Conservation (phyloP, 2,797 vertebrate genomes). For the Onychomys leucogaster region DNA sequence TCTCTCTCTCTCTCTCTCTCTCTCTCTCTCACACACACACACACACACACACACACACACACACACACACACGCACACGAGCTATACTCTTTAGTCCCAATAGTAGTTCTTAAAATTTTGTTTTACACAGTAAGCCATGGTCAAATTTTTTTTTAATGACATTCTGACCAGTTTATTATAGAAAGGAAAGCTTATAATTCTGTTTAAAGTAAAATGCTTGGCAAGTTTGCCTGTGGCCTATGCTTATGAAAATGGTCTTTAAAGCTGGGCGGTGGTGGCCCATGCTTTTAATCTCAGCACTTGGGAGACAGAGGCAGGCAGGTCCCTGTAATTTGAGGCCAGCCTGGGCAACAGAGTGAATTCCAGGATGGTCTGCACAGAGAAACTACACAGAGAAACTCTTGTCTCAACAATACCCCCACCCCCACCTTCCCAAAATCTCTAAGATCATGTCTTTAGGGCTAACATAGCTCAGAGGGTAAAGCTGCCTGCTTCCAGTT, state of each 20-base stretch:
- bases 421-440: background rate
- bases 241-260: constrained; percentile 5
- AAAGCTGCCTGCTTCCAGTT: background rate
- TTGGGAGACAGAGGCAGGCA: background rate
- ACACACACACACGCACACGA: background rate
- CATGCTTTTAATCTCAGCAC: background rate
- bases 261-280: background rate
- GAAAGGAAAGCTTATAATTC: constrained; percentile 14
- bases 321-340: background rate
- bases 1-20: too few species aligned
- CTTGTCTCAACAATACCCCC: background rate
- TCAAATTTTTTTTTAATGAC: background rate
- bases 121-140: background rate
- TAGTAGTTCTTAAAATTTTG: background rate
- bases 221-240: background rate
- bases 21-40: too few species aligned
- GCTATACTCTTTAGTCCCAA: background rate
- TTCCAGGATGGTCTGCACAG: background rate
- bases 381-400: background rate
- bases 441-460: background rate
- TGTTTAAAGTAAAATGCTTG: constrained; percentile 12
- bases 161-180: background rate
- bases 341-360: background rate
- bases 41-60: background rate
- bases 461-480: background rate